phyloP scores from a whole-genome alignment of 2,888 invertebrate genomes.

The Pheosia tremula region DNA sequence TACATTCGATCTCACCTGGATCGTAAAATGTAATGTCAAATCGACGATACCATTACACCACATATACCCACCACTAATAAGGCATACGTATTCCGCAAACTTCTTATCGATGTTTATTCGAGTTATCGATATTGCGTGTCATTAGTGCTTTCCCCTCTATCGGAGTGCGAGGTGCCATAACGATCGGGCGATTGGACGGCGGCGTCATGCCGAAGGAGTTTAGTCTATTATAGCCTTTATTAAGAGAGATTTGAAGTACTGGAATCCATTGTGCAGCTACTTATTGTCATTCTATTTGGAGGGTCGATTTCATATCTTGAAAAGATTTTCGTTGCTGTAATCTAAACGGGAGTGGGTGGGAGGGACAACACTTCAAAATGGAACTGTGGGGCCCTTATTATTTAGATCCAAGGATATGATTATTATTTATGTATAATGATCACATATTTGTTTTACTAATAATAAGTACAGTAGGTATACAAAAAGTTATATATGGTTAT shows the following conservation, averaged over 20 bases:
- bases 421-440: no score
- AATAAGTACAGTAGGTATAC: no score
- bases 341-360: neutral
- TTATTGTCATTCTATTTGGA: conserved; percentile 1
- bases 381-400: no score
- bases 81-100: conserved; percentile 13
- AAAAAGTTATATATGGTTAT: no score
- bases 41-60: neutral
- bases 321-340: neutral
- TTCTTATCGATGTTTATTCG: conserved; percentile 29
- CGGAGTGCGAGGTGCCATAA: neutral
- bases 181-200: conserved; percentile 8
- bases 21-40: neutral
- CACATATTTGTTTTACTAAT: no score
- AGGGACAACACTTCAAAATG: no score
- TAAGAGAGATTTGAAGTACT: conserved; percentile 15
- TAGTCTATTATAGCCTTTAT: conserved; percentile 12
- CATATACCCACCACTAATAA: neutral
- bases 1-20: neutral
- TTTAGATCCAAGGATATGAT: no score
- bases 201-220: conserved; percentile 13
- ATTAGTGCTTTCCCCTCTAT: conserved; percentile 15
- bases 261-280: conserved; percentile 9
- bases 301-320: neutral
- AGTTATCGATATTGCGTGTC: conserved; percentile 28